phyloP scores from a whole-genome alignment of 2,797 vertebrate species.

The Schizopygopsis pylzovi region DNA sequence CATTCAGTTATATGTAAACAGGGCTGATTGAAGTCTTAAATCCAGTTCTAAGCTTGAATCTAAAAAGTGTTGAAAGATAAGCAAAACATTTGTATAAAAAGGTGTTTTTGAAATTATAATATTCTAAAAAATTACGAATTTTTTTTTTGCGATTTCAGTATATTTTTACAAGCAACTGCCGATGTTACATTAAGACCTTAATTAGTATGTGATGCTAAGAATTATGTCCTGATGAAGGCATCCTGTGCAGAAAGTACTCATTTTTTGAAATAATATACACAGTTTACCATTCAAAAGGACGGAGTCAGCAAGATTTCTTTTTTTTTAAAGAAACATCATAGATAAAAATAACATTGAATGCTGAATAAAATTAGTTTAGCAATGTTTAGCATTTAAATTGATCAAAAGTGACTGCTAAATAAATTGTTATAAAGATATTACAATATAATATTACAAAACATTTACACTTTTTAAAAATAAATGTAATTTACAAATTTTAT shows the following conservation, averaged over 20 bases:
- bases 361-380: neutral
- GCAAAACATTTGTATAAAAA: neutral
- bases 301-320: neutral
- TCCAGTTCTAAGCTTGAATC: neutral
- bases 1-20: neutral
- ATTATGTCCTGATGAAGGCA: neutral
- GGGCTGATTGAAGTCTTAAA: neutral
- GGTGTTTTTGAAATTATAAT: neutral
- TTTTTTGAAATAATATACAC: neutral
- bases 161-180: neutral
- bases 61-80: neutral
- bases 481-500: neutral
- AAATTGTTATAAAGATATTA: too few relatives aligned
- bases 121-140: too few relatives aligned
- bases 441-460: too few relatives aligned
- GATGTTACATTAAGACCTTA: neutral
- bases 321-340: neutral
- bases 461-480: too few relatives aligned
- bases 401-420: neutral
- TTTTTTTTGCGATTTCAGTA: neutral
- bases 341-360: neutral
- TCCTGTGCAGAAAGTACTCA: neutral
- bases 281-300: neutral
- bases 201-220: neutral
- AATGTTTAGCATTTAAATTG: neutral